Conservation (phyloP, 2,888 invertebrate genomes). For the Melolontha melolontha region DNA sequence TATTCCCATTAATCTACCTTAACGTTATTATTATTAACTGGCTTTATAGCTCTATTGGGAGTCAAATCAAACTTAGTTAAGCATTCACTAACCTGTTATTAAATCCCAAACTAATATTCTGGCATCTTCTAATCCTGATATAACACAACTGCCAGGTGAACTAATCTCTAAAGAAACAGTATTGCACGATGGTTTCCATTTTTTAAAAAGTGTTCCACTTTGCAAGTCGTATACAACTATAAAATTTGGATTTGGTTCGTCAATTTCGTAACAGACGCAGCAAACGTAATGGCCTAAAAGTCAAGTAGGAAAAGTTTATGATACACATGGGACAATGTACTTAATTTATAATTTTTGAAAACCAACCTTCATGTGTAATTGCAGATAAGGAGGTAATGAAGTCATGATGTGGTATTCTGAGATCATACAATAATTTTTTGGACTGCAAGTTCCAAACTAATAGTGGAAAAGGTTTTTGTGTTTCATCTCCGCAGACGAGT, state of each 20-base stretch:
- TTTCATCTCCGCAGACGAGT: conserved; percentile 91
- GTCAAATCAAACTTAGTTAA: too few species aligned
- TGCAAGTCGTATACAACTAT: conserved; percentile 91
- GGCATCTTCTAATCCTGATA: conserved; percentile 85
- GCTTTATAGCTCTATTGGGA: too few species aligned
- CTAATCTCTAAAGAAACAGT: conserved; percentile 89
- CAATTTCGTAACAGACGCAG: conserved; percentile 76
- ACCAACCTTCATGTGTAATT: conserved; percentile 83
- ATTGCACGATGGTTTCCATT: conserved; percentile 89
- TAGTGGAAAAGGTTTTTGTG: conserved; percentile 90
- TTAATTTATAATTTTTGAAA: background rate
- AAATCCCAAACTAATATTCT: conserved; percentile 89
- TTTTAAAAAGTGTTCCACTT: conserved; percentile 90
- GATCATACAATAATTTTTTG: conserved; percentile 85
- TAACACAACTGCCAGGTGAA: conserved; percentile 84
- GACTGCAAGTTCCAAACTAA: conserved; percentile 90
- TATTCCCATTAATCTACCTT: too few species aligned
- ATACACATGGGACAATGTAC: conserved; percentile 6
- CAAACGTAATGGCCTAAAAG: conserved; percentile 76
- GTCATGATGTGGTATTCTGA: conserved; percentile 90
- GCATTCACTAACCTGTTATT: conserved; percentile 73
- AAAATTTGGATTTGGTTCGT: conserved; percentile 87
- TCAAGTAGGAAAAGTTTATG: background rate
- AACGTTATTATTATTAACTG: too few species aligned
- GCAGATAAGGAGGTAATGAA: conserved; percentile 86